Evolutionary conservation across 2,797 vertebrate genomes (phyloP), one percentile per base, ranked within the genome.

Genomic region (Ptychobarbus kaznakovi): DNA sequence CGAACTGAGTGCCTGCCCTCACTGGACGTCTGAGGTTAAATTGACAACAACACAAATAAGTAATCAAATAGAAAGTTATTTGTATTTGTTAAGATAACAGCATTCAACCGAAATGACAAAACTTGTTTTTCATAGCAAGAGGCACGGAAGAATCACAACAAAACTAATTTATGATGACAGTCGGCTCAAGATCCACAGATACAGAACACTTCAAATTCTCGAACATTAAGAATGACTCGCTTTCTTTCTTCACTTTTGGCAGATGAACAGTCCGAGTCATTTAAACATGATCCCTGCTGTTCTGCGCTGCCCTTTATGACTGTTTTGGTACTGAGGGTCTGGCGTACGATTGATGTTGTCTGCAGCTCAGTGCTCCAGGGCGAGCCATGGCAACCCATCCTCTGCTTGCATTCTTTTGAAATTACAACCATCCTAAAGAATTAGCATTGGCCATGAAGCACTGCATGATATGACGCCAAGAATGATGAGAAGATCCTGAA

Each of bases 1-100:
- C 98, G 97, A 56, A 99, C 94, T 0, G 98, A 99, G 89, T 99
- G 98, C 58, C 98, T 95, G 86, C 97, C 98, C 75, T 94, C 95
- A 92, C 98, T 99, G 0, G 96, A 96, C 0, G 94, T 97, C 98
- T 99, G 91, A 2, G 42, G 82, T 38, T 75, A 95, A 92, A 84
- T 91, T 18, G 22, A 76, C 86, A 42, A 83, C 2, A 86, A 65
- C 38, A n/a, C 12, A 73, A 86, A 58, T 6, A 40, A 11, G 32
- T 20, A 75, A 49, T 63, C 53, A 83, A 49, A 79, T 1, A 77
- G 2, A 56, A 22, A 16, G 12, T 15, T 16, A 44, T 35, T 28
- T 75, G 76, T 56, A 76, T 56, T 46, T 9, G 46, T 44, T 68
- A 68, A 79, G 18, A 77, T 13, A 74, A 49, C 12, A 63, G 56